phyloP scores from a whole-genome alignment of 2,888 invertebrate species.

The Megamerina dolium region DNA sequence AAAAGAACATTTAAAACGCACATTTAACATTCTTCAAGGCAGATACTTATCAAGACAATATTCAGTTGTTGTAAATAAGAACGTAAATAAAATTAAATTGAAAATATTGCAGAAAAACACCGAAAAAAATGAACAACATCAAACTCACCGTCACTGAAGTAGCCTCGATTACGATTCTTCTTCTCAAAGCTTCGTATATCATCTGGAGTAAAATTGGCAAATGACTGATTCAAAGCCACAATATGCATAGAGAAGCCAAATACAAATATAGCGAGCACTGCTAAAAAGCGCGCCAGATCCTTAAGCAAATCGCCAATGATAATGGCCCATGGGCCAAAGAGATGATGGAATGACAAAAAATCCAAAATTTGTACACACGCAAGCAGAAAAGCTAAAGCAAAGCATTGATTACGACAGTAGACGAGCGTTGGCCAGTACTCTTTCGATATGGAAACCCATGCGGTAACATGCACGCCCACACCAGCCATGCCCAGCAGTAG shows the following conservation, averaged over 20 bases:
- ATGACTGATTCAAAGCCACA: conserved; percentile 93
- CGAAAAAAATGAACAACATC: conserved; percentile 10
- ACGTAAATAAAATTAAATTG: conserved; percentile 1
- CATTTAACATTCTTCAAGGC: conserved; percentile 38
- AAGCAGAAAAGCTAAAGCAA: conserved; percentile 88
- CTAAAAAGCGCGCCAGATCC: conserved; percentile 92
- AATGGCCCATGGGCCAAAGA: conserved; percentile 99
- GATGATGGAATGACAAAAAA: conserved; percentile 96
- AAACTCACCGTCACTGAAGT: conserved; percentile 71
- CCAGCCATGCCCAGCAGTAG: conserved; percentile 84
- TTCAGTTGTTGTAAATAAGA: conserved; percentile 16
- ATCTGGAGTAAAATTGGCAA: conserved; percentile 62
- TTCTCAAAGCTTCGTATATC: conserved; percentile 58
- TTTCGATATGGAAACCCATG: conserved; percentile 62
- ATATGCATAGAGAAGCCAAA: conserved; percentile 98
- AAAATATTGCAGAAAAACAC: too few species aligned
- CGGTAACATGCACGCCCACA: conserved; percentile 81
- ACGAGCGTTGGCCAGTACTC: conserved; percentile 79
- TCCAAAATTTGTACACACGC: conserved; percentile 97
- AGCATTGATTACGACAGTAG: conserved; percentile 94
- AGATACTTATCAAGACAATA: conserved; percentile 47
- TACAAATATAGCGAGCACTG: conserved; percentile 95
- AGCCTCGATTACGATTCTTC: conserved; percentile 51
- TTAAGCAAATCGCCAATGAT: conserved; percentile 95
- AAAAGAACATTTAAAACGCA: too few species aligned